Conservation (phyloP, 2,113 vertebrate species). For the Syngnathoides biaculeatus region DNA sequence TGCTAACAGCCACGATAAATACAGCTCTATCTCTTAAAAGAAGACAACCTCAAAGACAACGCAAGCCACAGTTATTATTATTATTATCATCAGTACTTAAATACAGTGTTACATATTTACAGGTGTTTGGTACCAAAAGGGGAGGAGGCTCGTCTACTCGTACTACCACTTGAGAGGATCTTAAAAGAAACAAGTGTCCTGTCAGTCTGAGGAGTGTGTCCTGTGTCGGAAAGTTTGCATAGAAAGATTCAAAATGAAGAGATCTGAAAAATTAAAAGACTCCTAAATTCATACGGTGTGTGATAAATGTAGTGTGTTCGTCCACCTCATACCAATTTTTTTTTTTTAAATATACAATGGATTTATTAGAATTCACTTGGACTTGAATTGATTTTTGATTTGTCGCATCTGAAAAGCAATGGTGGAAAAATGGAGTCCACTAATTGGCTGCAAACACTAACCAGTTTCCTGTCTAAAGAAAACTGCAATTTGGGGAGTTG, state of each 20-base stretch:
- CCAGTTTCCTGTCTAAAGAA: background rate
- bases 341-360: no score
- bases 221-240: conserved; percentile 72
- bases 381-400: background rate
- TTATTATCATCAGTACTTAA: conserved; percentile 72
- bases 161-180: conserved; percentile 8
- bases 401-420: background rate
- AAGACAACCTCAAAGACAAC: conserved; percentile 53
- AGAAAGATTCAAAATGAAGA: conserved; percentile 57
- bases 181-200: conserved; percentile 28
- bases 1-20: conserved; percentile 86
- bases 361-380: background rate
- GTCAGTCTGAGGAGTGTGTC: conserved; percentile 52
- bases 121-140: conserved; percentile 76
- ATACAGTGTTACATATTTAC: conserved; percentile 85
- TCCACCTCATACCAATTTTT: background rate
- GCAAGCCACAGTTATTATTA: conserved; percentile 51
- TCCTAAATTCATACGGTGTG: background rate
- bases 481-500: background rate
- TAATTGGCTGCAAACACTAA: background rate
- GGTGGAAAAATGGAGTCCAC: background rate
- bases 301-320: background rate
- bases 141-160: conserved; percentile 17
- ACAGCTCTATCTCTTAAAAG: conserved; percentile 71
- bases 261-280: background rate